Evolutionary conservation across 2,113 vertebrate genomes (phyloP).

Genomic region (Catharus fuscescens): DNA sequence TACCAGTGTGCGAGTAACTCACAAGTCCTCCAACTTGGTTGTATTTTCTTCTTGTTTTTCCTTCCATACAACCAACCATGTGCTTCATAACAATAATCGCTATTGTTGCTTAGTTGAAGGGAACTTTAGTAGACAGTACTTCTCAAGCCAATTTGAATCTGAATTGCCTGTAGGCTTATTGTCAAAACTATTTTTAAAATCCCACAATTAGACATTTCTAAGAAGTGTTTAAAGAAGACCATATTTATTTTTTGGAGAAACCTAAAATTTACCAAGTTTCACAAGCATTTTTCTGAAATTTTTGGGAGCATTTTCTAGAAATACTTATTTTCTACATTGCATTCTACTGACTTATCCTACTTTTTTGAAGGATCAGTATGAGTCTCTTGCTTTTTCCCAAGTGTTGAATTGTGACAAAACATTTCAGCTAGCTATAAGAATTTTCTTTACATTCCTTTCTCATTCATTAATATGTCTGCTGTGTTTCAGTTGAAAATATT

Average conservation of each 20-base stretch:
- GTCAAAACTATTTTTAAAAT: background rate
- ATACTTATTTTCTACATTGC: background rate
- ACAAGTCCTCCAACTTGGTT: background rate
- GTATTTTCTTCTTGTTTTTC: background rate
- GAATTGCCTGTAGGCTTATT: background rate
- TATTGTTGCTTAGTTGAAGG: background rate
- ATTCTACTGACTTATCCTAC: background rate
- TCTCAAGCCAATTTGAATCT: background rate
- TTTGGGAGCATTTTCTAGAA: background rate
- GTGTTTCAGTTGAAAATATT: background rate
- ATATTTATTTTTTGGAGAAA: background rate
- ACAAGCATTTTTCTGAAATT: background rate
- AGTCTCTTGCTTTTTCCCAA: background rate
- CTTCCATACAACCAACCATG: accelerated
- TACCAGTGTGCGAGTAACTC: background rate
- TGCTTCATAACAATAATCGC: background rate
- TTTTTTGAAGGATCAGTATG: background rate
- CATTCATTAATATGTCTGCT: background rate
- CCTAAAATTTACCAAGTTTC: background rate
- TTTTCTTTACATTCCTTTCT: background rate
- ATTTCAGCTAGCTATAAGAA: background rate
- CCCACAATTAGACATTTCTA: background rate
- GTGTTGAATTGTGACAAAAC: background rate
- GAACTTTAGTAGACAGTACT: background rate
- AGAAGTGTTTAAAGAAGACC: background rate